Evolutionary conservation across 2,797 vertebrate genomes (phyloP).

Genomic region (Loris lydekkerianus): DNA sequence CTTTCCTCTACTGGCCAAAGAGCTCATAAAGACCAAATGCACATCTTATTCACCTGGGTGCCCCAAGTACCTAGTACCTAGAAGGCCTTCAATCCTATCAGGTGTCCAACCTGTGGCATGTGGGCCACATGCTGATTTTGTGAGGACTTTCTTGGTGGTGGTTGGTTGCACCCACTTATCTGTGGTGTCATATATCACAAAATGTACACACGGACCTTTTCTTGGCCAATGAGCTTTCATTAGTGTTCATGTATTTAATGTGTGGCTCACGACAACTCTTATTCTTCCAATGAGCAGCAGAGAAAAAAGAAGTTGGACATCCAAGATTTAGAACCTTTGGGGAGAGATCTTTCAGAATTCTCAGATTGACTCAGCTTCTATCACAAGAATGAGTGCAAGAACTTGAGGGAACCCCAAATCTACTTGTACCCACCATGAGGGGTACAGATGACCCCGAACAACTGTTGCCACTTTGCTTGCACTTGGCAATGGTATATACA

Average conservation of each 20-base stretch:
- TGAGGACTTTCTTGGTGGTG: too few relatives aligned
- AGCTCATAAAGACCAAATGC: not conserved
- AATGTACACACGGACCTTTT: too few relatives aligned
- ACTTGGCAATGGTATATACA: not conserved
- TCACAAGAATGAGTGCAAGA: not conserved
- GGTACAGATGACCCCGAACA: not conserved
- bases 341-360: not conserved
- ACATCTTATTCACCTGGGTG: not conserved
- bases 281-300: too few relatives aligned
- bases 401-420: not conserved
- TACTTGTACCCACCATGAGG: not conserved
- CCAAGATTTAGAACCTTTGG: not conserved
- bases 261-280: too few relatives aligned
- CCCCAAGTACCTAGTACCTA: not conserved
- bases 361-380: not conserved
- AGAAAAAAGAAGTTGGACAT: too few relatives aligned
- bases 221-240: too few relatives aligned
- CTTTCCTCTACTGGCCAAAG: not conserved
- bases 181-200: too few relatives aligned
- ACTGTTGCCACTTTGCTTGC: not conserved
- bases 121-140: too few relatives aligned
- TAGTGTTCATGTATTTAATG: too few relatives aligned
- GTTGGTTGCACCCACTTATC: too few relatives aligned
- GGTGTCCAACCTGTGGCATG: too few relatives aligned
- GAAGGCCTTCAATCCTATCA: not conserved